Percentiles rank a stretch among this genome's conserved stretches.
Evolutionary conservation across 2,888 invertebrate species (phyloP).

Genomic region (Melieria omissa): DNA sequence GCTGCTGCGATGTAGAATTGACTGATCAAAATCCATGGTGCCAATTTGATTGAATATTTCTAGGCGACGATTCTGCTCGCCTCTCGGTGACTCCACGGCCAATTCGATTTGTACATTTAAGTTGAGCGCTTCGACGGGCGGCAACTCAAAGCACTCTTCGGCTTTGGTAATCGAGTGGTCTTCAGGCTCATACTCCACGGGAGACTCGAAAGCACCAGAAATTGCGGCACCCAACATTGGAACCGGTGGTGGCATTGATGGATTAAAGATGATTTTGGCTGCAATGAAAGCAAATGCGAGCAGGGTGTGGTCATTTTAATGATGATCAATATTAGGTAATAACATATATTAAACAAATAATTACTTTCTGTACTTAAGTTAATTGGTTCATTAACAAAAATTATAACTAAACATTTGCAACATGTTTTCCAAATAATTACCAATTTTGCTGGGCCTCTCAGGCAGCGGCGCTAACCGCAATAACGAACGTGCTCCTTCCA

Average conservation of each 20-base stretch:
- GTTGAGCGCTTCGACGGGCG: constrained; percentile 71
- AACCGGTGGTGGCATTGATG: constrained; percentile 62
- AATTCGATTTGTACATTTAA: constrained; percentile 66
- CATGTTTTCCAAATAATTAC: constrained; percentile 62
- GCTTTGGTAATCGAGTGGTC: constrained; percentile 70
- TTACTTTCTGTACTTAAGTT: too few species aligned
- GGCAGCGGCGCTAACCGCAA: constrained; percentile 81
- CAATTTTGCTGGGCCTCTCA: constrained; percentile 70
- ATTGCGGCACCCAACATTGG: constrained; percentile 53
- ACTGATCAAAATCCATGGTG: constrained; percentile 78
- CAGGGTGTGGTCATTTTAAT: background rate
- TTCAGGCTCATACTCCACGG: constrained; percentile 65
- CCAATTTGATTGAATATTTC: constrained; percentile 78
- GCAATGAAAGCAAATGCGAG: constrained; percentile 18
- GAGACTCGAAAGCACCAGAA: constrained; percentile 60
- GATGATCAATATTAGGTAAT: background rate
- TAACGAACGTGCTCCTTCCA: constrained; percentile 82
- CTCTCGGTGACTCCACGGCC: constrained; percentile 61
- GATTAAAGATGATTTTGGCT: constrained; percentile 64
- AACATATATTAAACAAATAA: too few species aligned
- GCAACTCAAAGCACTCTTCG: constrained; percentile 81
- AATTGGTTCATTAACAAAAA: too few species aligned
- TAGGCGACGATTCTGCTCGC: constrained; percentile 68
- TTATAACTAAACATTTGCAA: constrained; percentile 14
- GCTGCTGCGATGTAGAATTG: constrained; percentile 75